Conservation (phyloP, 2,797 vertebrate genomes). For the Platalea minor region DNA sequence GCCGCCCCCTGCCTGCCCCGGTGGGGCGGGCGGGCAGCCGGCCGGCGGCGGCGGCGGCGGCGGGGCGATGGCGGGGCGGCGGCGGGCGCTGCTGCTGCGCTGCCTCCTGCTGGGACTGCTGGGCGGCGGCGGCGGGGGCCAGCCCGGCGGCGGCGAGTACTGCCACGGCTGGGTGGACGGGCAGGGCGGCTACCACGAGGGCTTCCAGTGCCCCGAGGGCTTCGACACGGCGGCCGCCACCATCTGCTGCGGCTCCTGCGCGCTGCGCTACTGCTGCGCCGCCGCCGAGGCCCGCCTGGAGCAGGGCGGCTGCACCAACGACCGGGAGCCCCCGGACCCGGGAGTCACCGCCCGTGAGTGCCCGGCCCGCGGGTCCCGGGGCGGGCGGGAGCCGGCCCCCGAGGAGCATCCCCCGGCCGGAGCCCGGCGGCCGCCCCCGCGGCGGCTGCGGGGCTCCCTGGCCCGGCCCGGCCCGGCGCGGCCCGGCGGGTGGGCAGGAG, state of each 20-base stretch:
- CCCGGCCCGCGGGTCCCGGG: neutral
- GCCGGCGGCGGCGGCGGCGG: neutral
- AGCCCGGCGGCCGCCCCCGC: neutral
- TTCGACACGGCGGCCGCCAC: slow-evolving; percentile 91
- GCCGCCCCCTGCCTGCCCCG: slow-evolving; percentile 9
- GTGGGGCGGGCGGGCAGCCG: neutral
- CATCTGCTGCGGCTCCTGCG: slow-evolving; percentile 94
- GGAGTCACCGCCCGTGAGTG: slow-evolving; percentile 88
- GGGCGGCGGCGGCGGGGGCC: neutral
- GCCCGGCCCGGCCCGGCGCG: no score
- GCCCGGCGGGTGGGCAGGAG: neutral
- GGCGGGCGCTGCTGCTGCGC: slow-evolving; percentile 38
- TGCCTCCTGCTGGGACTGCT: slow-evolving; percentile 56
- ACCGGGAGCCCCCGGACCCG: slow-evolving; percentile 82
- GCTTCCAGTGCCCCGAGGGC: slow-evolving; percentile 96
- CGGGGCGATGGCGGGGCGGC: slow-evolving; percentile 2
- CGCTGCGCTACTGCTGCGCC: slow-evolving; percentile 94
- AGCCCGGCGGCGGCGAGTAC: slow-evolving; percentile 85
- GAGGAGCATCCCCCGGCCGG: neutral
- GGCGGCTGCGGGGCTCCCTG: no score
- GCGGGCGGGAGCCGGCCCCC: neutral
- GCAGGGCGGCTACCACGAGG: slow-evolving; percentile 88
- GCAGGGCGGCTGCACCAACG: slow-evolving; percentile 92
- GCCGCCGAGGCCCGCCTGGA: slow-evolving; percentile 88
- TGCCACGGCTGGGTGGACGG: slow-evolving; percentile 95